Evolutionary conservation across 2,888 invertebrate species (phyloP).

Genomic region (Escarpia spicata): DNA sequence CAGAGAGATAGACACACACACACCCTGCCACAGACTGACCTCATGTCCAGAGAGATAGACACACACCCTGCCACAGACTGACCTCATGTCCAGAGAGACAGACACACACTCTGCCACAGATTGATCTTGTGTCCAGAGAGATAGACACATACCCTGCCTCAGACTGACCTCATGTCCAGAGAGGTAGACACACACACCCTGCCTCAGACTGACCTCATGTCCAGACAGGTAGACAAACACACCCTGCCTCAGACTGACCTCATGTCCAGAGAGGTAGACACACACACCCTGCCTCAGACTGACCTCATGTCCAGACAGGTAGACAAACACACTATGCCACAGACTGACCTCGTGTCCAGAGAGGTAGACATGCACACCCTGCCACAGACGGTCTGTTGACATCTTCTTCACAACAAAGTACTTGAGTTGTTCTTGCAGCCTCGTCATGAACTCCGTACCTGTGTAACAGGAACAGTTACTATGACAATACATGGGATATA

Average conservation of each 20-base stretch:
- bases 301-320: constrained; percentile 67
- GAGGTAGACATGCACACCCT: constrained; percentile 83
- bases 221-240: too few relatives aligned
- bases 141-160: too few relatives aligned
- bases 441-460: constrained; percentile 84
- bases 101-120: too few relatives aligned
- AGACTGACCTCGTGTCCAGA: constrained; percentile 87
- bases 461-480: constrained; percentile 11
- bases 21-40: too few relatives aligned
- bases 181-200: neutral
- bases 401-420: constrained; percentile 85
- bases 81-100: too few relatives aligned
- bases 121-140: too few relatives aligned
- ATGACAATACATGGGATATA: neutral
- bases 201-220: constrained; percentile 77
- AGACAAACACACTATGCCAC: too few relatives aligned
- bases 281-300: constrained; percentile 84
- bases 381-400: constrained; percentile 86
- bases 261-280: constrained; percentile 83
- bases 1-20: too few relatives aligned
- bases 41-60: too few relatives aligned
- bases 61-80: too few relatives aligned
- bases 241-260: too few relatives aligned
- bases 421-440: constrained; percentile 84
- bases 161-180: too few relatives aligned